Percentiles rank a stretch among this genome's conserved stretches.
Evolutionary conservation across 2,797 vertebrate species (phyloP).

Genomic region (Kryptopterus vitreolus): DNA sequence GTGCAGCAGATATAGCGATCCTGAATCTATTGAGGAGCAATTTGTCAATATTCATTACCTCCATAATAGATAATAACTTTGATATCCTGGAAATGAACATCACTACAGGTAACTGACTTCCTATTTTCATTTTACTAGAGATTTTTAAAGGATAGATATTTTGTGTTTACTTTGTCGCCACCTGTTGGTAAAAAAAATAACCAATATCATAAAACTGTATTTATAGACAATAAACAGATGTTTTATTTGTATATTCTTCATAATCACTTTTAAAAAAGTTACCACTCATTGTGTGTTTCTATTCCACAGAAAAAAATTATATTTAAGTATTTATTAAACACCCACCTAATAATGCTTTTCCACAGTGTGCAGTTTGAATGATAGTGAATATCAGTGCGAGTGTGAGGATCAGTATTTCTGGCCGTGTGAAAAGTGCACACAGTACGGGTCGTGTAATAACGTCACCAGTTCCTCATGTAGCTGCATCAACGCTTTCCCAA

Average conservation of each 20-base stretch:
- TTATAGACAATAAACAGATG: no score
- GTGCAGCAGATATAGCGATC: neutral
- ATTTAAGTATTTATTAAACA: neutral
- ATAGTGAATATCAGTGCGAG: no score
- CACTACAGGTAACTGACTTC: slow-evolving; percentile 11
- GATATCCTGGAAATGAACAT: neutral
- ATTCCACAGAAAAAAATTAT: neutral
- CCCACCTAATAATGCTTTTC: neutral
- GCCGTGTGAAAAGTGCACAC: neutral
- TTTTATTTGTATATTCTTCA: no score
- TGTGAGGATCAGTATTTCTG: slow-evolving; percentile 3
- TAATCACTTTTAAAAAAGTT: no score
- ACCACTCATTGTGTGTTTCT: no score
- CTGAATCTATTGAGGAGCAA: neutral
- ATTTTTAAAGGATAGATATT: no score
- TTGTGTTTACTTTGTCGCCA: no score
- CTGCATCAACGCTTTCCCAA: neutral
- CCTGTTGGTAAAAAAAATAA: no score
- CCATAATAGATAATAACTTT: neutral
- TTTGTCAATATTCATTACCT: neutral
- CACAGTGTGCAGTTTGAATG: neutral
- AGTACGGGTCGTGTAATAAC: neutral
- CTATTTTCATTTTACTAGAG: neutral
- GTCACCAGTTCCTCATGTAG: neutral
- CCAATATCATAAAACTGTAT: no score